Evolutionary conservation across 2,888 invertebrate genomes (phyloP).

Genomic region (Patella caerulea): DNA sequence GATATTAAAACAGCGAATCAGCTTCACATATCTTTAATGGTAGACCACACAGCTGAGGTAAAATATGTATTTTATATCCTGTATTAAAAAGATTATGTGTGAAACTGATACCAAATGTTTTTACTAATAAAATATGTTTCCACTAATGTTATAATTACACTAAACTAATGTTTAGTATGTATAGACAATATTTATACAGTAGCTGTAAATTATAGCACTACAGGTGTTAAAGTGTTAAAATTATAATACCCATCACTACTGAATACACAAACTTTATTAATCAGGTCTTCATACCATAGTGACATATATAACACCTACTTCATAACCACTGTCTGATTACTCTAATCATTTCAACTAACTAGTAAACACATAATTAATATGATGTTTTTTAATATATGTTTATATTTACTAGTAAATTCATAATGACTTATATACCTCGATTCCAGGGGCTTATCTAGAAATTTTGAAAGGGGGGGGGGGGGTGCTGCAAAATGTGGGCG

Average conservation of each 20-base stretch:
- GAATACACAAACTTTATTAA: neutral
- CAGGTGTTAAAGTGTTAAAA: neutral
- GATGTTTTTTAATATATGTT: no score
- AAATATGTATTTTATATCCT: constrained; percentile 4
- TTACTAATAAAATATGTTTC: neutral
- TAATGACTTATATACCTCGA: no score
- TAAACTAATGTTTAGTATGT: neutral
- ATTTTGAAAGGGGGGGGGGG: no score
- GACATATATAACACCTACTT: no score
- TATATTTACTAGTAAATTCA: no score
- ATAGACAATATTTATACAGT: no score
- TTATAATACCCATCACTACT: neutral
- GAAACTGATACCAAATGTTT: neutral
- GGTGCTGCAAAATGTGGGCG: no score
- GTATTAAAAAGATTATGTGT: neutral
- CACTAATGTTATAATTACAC: neutral
- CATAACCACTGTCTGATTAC: no score
- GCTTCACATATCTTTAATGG: constrained; percentile 60
- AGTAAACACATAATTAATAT: no score
- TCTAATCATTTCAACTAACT: no score
- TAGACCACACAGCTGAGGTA: constrained; percentile 64
- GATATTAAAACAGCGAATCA: constrained; percentile 54
- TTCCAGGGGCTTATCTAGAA: no score
- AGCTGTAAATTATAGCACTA: neutral
- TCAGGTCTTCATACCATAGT: no score